These are phyloP conservation scores for Salvelinus alpinus DNA, from an alignment of 2,113 vertebrate species.

Conservation along the genomic window DNA sequence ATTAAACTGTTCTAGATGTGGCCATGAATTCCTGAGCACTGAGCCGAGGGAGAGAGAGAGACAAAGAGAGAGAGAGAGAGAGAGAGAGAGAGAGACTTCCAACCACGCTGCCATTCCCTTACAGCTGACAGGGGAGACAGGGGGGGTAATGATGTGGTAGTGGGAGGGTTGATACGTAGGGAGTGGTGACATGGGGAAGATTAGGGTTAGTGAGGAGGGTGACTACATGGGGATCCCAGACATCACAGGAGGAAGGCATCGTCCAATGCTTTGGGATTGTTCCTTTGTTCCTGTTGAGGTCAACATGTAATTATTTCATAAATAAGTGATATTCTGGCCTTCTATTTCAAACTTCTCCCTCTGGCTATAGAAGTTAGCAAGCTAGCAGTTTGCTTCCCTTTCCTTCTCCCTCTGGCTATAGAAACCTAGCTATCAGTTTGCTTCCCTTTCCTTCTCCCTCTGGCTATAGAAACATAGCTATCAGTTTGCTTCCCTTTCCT, in stretches of 20 bases:
- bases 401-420: no score
- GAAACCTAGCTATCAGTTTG: no score
- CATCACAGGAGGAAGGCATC: slow-evolving; percentile 9
- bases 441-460: no score
- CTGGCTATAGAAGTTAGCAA: no score
- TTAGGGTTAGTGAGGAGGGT: slow-evolving; percentile 1
- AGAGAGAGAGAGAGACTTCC: slow-evolving; percentile 7
- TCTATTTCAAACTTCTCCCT: no score
- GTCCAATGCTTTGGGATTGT: slow-evolving; percentile 31
- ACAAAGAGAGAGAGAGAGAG: slow-evolving; percentile 5
- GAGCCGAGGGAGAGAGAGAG: slow-evolving; percentile 32
- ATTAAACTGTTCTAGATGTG: slow-evolving; percentile 81
- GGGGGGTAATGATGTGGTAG: background rate
- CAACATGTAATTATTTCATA: slow-evolving; percentile 32
- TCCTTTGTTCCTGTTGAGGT: slow-evolving; percentile 26
- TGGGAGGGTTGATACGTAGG: background rate
- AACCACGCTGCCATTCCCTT: slow-evolving; percentile 23
- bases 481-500: no score
- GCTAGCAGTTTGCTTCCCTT: no score
- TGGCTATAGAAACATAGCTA: no score
- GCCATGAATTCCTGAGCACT: slow-evolving; percentile 66
- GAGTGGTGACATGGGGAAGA: background rate
- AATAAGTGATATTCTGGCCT: no score
- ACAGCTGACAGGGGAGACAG: slow-evolving; percentile 34
- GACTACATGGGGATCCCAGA: slow-evolving; percentile 22